Base-by-base conservation (phyloP, 1,140 invertebrate genomes). In the Bombus affinis region DNA sequence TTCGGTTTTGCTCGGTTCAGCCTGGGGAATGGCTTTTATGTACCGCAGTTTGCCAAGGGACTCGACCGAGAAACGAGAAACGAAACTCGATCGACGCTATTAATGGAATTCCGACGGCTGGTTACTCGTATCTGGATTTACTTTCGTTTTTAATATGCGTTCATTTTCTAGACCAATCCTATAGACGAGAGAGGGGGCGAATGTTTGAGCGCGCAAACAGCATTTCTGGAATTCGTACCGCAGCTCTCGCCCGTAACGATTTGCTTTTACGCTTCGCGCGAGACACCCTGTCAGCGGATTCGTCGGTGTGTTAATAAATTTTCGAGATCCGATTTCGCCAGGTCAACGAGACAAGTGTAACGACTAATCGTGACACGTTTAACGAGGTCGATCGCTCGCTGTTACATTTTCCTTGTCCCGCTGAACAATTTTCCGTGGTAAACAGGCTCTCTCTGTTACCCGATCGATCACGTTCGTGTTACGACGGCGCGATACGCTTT, bases 401-500 rank as follows among this genome's bases (percentile, higher is more conserved):
- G 22, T 22, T 39, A 32, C 18, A 42, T 42, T 35, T 35, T 81
- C 57, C 44, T 79, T 77, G 74, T 47, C 37, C 37, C 37, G 22
- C 42, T 59, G 72, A 85, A 81, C 79, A 87, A 90, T 89, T 88
- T 86, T 77, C 83, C 62, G 62, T 37, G 86, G 53, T 71, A 88
- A 90, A 87, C 85, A 85, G 71, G 73, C 85, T 65, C 66, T 53
- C 82, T 32, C 44, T 28, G 75, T 72, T 68, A 59, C 76, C 79
- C 86, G 81, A 90, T 90, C 89, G 89, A 90, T 90, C 88, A 90
- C 53, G 83, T 65, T 81, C 73, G 85, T 83, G 75, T 83, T 74
- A 71, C 71, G 78, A 78, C 83, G 82, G 47, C 85, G 76, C 86
- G 78, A 65, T 75, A 37, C 73, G 88, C 44, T 62, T 53, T 65